Conservation (phyloP, 2,797 vertebrate species). For the Artibeus lituratus region DNA sequence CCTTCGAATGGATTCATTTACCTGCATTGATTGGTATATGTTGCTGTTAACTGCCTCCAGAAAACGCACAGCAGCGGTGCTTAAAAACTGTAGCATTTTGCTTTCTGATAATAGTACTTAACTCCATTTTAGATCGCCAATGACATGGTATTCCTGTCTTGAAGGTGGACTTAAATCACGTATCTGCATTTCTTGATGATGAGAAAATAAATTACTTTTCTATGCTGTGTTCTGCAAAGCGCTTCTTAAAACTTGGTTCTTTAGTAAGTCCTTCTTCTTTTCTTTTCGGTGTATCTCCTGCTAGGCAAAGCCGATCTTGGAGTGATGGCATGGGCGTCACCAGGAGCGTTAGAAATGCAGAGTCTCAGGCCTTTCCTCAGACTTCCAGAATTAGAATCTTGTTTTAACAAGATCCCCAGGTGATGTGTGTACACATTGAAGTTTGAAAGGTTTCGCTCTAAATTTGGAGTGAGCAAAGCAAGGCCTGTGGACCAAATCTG, state of each 20-base stretch:
- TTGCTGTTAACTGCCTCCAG: constrained; percentile 45
- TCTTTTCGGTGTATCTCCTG: not conserved
- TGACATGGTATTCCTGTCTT: constrained; percentile 23
- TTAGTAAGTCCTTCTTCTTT: not conserved
- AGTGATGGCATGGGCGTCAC: rapidly evolving
- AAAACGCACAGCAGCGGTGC: constrained; percentile 31
- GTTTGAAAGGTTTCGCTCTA: not conserved
- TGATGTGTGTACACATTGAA: rapidly evolving
- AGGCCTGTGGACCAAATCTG: not conserved
- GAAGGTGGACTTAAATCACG: constrained; percentile 42
- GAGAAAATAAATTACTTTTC: constrained; percentile 74
- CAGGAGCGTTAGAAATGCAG: not conserved
- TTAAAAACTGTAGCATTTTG: constrained; percentile 30
- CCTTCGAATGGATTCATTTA: constrained; percentile 58
- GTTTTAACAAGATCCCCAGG: not conserved
- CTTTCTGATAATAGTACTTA: constrained; percentile 24
- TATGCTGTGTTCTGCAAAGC: constrained; percentile 5
- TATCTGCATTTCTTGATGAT: constrained; percentile 36
- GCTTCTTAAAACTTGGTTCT: constrained; percentile 46
- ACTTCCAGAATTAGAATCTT: not conserved
- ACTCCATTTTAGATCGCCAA: constrained; percentile 12
- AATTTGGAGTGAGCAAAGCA: not conserved
- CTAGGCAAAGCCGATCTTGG: not conserved
- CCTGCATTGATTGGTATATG: not conserved
- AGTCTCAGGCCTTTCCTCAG: not conserved